These are phyloP conservation scores for Rhodinocichla rosea DNA, from an alignment of 2,113 vertebrate genomes.

Conservation along the genomic window DNA sequence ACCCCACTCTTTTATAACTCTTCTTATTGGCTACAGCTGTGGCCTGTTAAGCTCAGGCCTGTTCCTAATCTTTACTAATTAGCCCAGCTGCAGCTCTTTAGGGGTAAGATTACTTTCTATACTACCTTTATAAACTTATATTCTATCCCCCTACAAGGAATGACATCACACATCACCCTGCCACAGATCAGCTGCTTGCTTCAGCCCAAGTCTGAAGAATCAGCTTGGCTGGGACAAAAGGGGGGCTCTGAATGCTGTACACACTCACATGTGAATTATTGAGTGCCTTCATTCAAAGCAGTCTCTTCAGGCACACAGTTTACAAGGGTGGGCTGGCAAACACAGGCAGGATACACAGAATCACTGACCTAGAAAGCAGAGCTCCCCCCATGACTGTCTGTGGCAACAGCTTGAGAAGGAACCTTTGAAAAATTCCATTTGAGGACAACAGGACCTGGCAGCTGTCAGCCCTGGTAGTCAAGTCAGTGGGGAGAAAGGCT, in stretches of 20 bases:
- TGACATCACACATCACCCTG: neutral
- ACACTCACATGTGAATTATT: neutral
- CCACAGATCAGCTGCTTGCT: neutral
- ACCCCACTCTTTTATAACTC: too few relatives aligned
- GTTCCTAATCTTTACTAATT: too few relatives aligned
- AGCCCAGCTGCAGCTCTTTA: too few relatives aligned
- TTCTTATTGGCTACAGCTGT: too few relatives aligned
- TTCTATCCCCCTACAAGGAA: neutral
- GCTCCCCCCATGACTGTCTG: accelerated
- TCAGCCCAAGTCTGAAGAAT: neutral
- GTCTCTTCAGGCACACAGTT: neutral
- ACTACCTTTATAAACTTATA: too few relatives aligned
- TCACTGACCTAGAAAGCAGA: neutral
- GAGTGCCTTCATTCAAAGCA: neutral
- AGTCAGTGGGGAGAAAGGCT: constrained; percentile 3
- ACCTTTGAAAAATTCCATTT: constrained; percentile 27
- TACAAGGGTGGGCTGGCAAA: neutral
- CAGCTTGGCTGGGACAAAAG: neutral
- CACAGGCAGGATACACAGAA: neutral
- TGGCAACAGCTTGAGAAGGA: neutral
- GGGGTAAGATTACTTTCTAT: too few relatives aligned
- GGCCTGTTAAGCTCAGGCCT: too few relatives aligned
- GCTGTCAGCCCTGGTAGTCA: constrained; percentile 32
- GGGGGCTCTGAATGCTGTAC: neutral
- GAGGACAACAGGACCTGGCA: constrained; percentile 39